phyloP scores from a whole-genome alignment of 2,113 vertebrate species.

The Pseudorasbora parva region DNA sequence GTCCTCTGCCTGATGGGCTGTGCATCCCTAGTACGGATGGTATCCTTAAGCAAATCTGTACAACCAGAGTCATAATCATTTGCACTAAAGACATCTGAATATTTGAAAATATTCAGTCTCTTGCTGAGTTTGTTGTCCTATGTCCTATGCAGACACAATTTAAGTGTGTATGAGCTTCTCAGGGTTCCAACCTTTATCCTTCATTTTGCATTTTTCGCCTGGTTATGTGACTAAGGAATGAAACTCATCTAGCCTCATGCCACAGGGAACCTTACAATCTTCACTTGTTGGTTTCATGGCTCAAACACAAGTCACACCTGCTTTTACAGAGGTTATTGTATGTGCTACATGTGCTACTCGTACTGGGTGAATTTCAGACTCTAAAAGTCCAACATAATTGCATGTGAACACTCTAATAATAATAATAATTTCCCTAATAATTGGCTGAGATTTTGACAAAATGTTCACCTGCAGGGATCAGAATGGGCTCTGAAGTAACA shows the following conservation, averaged over 20 bases:
- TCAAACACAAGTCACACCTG: neutral
- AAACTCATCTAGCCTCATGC: neutral
- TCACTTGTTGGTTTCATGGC: neutral
- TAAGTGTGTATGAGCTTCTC: neutral
- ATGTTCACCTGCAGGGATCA: neutral
- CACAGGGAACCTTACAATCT: neutral
- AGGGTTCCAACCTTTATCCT: neutral
- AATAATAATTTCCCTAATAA: neutral
- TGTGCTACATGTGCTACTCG: neutral
- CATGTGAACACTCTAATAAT: neutral
- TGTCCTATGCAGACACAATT: neutral
- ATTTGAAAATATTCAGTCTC: neutral
- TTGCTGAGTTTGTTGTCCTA: neutral
- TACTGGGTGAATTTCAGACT: neutral
- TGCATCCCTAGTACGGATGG: slow-evolving; percentile 12
- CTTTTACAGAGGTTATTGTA: neutral
- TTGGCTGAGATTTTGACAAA: neutral
- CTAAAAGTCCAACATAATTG: slow-evolving; percentile 5
- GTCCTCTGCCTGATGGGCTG: slow-evolving; percentile 36
- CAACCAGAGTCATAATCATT: slow-evolving; percentile 1
- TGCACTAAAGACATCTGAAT: neutral
- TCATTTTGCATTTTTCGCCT: neutral
- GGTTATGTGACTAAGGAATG: neutral
- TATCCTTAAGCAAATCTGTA: slow-evolving; percentile 33
- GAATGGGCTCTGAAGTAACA: neutral